These are phyloP conservation scores for Pygoscelis adeliae DNA, from an alignment of 2,113 vertebrate species.

Conservation along the genomic window DNA sequence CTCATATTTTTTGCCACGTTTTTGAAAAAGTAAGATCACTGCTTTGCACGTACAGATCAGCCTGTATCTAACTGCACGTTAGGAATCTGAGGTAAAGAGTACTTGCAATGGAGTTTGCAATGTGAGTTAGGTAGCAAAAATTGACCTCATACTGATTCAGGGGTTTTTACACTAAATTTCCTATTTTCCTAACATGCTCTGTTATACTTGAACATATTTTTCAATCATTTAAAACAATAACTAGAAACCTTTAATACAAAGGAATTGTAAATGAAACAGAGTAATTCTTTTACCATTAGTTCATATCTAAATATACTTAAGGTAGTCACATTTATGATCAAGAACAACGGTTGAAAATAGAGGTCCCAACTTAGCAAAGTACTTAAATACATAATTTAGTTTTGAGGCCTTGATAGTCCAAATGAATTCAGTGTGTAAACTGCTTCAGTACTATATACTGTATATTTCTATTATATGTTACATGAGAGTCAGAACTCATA, in stretches of 20 bases:
- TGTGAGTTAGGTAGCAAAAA: not conserved
- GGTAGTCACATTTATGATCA: not conserved
- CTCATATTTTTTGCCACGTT: not conserved
- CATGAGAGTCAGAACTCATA: not conserved
- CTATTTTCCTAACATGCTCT: not conserved
- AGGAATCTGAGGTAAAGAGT: not conserved
- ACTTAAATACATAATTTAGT: not conserved
- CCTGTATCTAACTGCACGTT: not conserved
- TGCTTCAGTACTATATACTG: not conserved
- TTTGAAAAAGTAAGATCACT: not conserved
- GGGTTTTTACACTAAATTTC: not conserved
- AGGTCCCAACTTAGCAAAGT: not conserved
- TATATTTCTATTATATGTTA: not conserved
- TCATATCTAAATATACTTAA: not conserved
- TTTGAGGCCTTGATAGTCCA: not conserved
- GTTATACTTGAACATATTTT: not conserved
- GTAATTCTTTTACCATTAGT: not conserved
- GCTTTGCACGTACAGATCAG: not conserved
- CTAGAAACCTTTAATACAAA: not conserved
- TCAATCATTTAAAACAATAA: not conserved
- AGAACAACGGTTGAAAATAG: not conserved
- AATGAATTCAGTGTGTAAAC: not conserved
- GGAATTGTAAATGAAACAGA: not conserved
- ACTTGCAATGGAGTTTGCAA: not conserved
- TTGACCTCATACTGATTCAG: not conserved